These are phyloP conservation scores for Microtus pennsylvanicus DNA, from an alignment of 2,113 vertebrate genomes.

Conservation along the genomic window DNA sequence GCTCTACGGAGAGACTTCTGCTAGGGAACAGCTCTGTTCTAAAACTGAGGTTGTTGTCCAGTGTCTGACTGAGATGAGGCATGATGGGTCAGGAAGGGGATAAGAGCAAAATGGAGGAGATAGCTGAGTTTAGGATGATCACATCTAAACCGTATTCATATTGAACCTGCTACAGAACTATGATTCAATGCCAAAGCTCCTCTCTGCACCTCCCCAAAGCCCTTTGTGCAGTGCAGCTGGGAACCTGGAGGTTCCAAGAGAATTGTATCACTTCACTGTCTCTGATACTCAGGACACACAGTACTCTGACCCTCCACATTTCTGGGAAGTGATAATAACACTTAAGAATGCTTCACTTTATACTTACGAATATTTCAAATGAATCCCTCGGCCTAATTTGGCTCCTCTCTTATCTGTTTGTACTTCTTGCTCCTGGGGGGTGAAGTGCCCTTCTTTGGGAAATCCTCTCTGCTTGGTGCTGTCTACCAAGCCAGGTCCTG, in stretches of 20 bases:
- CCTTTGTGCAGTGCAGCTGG: background rate
- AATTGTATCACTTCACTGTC: background rate
- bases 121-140: background rate
- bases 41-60: background rate
- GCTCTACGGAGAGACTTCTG: background rate
- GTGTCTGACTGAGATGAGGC: background rate
- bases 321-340: background rate
- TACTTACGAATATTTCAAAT: background rate
- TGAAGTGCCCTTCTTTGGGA: background rate
- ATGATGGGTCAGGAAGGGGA: background rate
- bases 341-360: background rate
- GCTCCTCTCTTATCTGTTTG: constrained; percentile 36
- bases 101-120: too few relatives aligned
- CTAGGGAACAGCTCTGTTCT: background rate
- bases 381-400: background rate
- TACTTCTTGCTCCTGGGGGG: background rate
- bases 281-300: background rate
- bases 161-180: background rate
- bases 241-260: background rate
- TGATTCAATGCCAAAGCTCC: background rate
- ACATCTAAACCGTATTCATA: background rate
- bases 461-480: background rate
- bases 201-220: background rate
- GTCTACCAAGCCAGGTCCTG: background rate
- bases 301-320: background rate